Conservation (phyloP, 2,113 vertebrate genomes). For the Chlamydotis undulata region DNA sequence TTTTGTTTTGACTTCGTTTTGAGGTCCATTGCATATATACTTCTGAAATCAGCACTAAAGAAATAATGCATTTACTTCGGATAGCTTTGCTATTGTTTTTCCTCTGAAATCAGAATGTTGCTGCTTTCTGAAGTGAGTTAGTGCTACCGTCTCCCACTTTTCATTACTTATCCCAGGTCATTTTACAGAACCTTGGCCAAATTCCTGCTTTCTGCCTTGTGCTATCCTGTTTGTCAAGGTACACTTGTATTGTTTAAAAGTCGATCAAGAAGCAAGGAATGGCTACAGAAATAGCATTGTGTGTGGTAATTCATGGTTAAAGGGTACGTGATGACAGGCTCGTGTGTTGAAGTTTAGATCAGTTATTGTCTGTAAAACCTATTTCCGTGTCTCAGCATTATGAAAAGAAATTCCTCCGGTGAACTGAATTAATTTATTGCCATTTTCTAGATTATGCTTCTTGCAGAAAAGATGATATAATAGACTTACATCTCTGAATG, state of each 20-base stretch:
- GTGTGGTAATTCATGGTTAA: not conserved
- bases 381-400: not conserved
- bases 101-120: not conserved
- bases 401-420: not conserved
- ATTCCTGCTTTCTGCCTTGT: not conserved
- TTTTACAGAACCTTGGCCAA: not conserved
- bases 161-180: not conserved
- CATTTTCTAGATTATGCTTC: slow-evolving; percentile 21
- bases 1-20: not conserved
- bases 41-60: not conserved
- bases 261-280: not conserved
- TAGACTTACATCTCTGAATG: not conserved
- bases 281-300: not conserved
- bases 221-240: not conserved
- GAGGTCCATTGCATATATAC: not conserved
- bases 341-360: not conserved
- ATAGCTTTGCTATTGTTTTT: not conserved
- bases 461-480: not conserved
- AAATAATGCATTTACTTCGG: not conserved
- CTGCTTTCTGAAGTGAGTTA: not conserved
- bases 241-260: not conserved
- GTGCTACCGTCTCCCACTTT: not conserved
- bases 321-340: not conserved
- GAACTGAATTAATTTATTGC: slow-evolving; percentile 12
- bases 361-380: not conserved